phyloP scores from a whole-genome alignment of 2,888 invertebrate genomes.

The Bombylius discolor region DNA sequence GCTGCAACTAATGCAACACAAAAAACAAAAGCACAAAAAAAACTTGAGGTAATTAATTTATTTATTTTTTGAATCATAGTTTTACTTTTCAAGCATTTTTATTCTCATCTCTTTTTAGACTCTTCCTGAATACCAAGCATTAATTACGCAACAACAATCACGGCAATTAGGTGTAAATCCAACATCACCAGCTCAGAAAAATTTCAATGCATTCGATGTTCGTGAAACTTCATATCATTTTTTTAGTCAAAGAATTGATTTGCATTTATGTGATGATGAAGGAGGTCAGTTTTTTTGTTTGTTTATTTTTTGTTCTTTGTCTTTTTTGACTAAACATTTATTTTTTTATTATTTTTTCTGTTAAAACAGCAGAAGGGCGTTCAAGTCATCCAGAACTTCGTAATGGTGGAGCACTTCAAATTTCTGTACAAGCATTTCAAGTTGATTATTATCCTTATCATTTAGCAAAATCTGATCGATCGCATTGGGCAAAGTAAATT shows the following conservation, averaged over 20 bases:
- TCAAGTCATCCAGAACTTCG: conserved; percentile 72
- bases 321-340: background rate
- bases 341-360: background rate
- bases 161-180: conserved; percentile 32
- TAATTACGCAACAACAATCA: conserved; percentile 50
- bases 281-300: conserved; percentile 47
- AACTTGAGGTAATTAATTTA: conserved; percentile 50
- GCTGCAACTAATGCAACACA: conserved; percentile 65
- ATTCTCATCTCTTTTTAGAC: conserved; percentile 29
- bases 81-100: conserved; percentile 5
- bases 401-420: conserved; percentile 87
- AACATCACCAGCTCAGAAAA: conserved; percentile 38
- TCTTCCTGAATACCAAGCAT: conserved; percentile 61
- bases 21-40: conserved; percentile 70
- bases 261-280: conserved; percentile 93
- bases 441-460: conserved; percentile 96
- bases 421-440: conserved; percentile 74
- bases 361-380: conserved; percentile 50
- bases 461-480: conserved; percentile 72
- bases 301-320: background rate
- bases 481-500: conserved; percentile 71
- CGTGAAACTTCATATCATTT: conserved; percentile 96
- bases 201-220: conserved; percentile 84
- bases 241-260: conserved; percentile 80
- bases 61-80: conserved; percentile 1